Percentiles rank a stretch among this genome's conserved stretches.
Conservation (phyloP, 2,797 vertebrate species). For the Eospalax fontanierii region DNA sequence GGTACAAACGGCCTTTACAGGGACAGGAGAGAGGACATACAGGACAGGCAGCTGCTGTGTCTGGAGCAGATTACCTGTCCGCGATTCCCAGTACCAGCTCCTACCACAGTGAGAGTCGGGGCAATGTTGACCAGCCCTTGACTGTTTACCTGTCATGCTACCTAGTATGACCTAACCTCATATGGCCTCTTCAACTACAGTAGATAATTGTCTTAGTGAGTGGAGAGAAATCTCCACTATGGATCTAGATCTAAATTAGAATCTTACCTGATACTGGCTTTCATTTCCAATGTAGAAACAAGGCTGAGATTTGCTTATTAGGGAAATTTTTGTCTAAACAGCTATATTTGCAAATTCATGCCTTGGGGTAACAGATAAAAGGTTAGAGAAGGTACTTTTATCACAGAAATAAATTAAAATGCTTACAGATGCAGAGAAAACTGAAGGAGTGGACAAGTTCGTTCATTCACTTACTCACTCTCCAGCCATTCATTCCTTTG, state of each 20-base stretch:
- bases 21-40: neutral
- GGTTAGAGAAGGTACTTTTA: neutral
- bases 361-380: conserved; percentile 14
- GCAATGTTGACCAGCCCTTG: neutral
- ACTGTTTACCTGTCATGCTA: conserved; percentile 36
- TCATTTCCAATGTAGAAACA: neutral
- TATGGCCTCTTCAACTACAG: neutral
- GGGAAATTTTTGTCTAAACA: neutral
- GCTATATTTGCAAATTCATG: neutral
- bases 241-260: conserved; percentile 10
- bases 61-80: neutral
- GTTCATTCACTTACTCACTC: neutral
- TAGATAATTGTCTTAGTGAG: neutral
- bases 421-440: conserved; percentile 9
- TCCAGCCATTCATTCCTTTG: neutral
- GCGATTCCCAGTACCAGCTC: conserved; percentile 3
- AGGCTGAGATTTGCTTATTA: neutral
- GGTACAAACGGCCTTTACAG: neutral
- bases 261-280: neutral
- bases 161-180: neutral
- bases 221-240: neutral
- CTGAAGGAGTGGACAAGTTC: neutral
- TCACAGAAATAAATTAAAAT: conserved; percentile 23
- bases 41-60: rapidly evolving
- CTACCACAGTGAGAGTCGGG: neutral